Evolutionary conservation across 2,888 invertebrate genomes (phyloP), one percentile per base, ranked within the genome.

Genomic region (Tinea pellionella): DNA sequence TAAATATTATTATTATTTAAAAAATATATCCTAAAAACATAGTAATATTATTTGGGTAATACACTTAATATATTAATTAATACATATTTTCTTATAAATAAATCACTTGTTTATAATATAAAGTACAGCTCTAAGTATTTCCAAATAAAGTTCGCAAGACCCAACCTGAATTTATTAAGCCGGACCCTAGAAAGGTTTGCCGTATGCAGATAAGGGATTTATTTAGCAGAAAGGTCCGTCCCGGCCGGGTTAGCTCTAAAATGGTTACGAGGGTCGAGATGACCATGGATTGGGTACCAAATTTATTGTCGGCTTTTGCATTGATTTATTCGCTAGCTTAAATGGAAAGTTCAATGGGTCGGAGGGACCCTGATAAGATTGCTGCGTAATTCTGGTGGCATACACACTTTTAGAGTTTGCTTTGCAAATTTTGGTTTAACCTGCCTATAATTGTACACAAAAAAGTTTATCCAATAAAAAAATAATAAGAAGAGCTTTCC

Each of bases 191-290:
- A 82, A 86, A 87, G 87, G 87, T 87, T 83, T 84, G 87, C 83
- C 87, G 84, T 87, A 87, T 87, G 87, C 86, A 87, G 87, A 87
- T 87, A 87, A 87, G 87, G 86, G 87, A 87, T 87, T 87, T 87
- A 87, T 86, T 86, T 84, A 87, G 32, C 32, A 84, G 84, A 86
- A 86, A 85, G 86, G 87, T 85, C 87, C 86, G 81, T 78, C 83
- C 80, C 80, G 70, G 82, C 57, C 29, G 61, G 85, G 82, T 83
- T 79, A 80, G 74, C 78, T 75, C 79, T 77, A 76, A 80, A 80
- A 79, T 80, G 83, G 78, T 78, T 78, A 19, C 51, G 32, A 24
- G 80, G 84, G 83, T 79, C 78, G 76, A 68, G 85, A 83, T 86
- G 87, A 84, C 87, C 87, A 87, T 15, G 84, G 79, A 81, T 83